Evolutionary conservation across 2,888 invertebrate species (phyloP), one percentile per base, ranked within the genome.

Genomic region (Brachyptera putata): DNA sequence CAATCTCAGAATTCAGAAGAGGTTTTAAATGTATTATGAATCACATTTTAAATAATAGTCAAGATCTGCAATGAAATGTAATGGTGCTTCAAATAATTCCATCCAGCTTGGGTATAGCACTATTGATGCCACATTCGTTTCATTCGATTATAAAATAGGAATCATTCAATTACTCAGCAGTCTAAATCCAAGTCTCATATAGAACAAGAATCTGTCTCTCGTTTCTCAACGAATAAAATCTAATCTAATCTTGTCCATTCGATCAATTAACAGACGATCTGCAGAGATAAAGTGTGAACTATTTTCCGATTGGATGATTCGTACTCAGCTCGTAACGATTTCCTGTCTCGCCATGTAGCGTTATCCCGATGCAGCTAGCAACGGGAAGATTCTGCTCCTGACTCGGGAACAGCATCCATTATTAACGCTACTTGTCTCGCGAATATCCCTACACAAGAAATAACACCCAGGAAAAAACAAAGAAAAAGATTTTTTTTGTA

Each of bases 301-400:
- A 24, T 46, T 46, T 24, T 46, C 46, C 46, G 24, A 46, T 46
- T 46, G 46, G 46, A 21, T 46, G 46, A 46, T 46, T 46, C 46
- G 22, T 46, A 24, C 41, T 9, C 41, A 14, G 21, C 14, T n/a
- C 1, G 46, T 46, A 46, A 46, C 46, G 46, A 46, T 46, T 46
- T 46, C 46, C 46, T 46, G 46, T 46, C 46, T 46, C 22, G 7
- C 4, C 18, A 16, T 11, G 7, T 1, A 4, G 46, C 9, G 18
- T 24, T 24, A 22, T 16, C 13, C 46, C 46, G n/a, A 24, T 46
- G 22, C 46, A n/a, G 21, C 46, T 21, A 46, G 21, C 46, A 21
- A 46, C n/a, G n/a, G n/a, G n/a, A n/a, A 46, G 22, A 46, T 24
- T 22, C 46, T 21, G 46, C 22, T 41, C 41, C 41, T 41, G 7